Percentiles rank a stretch among this genome's conserved stretches.
phyloP scores from a whole-genome alignment of 2,797 vertebrate species.

The Catamblyrhynchus diadema region DNA sequence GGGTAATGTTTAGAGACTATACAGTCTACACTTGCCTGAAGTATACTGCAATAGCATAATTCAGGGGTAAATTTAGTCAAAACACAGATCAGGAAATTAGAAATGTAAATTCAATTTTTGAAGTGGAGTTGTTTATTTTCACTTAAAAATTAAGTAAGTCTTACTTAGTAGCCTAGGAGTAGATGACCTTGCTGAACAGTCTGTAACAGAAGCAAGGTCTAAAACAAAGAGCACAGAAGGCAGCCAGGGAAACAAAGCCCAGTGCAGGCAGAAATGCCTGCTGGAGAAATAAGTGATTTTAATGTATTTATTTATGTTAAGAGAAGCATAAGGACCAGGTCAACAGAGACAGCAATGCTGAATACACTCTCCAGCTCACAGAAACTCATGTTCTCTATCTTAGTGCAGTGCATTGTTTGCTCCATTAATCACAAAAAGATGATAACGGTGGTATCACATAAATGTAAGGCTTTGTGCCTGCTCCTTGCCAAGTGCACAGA shows the following conservation, averaged over 20 bases:
- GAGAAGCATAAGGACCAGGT: slow-evolving; percentile 49
- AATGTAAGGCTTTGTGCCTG: not conserved
- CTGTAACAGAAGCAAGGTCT: slow-evolving; percentile 7
- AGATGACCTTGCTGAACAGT: not conserved
- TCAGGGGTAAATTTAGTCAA: not conserved
- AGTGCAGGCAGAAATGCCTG: not conserved
- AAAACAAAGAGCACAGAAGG: slow-evolving; percentile 40
- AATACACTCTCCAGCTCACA: not conserved
- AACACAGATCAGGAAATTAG: not conserved
- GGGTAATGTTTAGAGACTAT: not conserved
- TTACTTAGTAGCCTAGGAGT: not conserved
- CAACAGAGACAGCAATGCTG: slow-evolving; percentile 31
- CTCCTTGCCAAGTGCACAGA: not conserved
- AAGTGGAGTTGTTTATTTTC: not conserved
- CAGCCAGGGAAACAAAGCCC: slow-evolving; percentile 31
- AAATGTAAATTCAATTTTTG: not conserved
- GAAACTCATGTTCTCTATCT: not conserved
- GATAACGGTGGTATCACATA: not conserved
- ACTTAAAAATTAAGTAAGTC: not conserved
- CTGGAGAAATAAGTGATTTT: slow-evolving; percentile 14
- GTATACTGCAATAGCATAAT: not conserved
- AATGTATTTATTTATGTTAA: slow-evolving; percentile 62
- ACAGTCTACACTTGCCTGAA: not conserved
- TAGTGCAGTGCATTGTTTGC: not conserved
- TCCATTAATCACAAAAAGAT: slow-evolving; percentile 49